A percentile compares a stretch with the other conserved stretches of the same genome.
Evolutionary conservation across 2,888 invertebrate genomes (phyloP).

Genomic region (Lissonota sp.): DNA sequence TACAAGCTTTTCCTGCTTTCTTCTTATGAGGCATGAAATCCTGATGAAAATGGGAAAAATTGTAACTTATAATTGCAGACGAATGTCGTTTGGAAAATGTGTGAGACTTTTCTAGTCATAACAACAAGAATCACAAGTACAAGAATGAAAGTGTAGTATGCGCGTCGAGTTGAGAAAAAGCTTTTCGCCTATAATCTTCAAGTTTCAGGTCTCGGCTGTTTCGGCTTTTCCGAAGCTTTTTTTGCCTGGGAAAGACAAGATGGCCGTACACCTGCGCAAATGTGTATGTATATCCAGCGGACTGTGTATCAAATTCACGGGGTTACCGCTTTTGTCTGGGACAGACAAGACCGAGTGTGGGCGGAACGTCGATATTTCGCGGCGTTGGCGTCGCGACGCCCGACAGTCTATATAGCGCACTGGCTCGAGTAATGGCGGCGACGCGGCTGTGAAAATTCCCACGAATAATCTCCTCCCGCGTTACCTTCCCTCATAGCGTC

Average conservation of each 20-base stretch:
- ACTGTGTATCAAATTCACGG: conserved; percentile 65
- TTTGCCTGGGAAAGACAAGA: conserved; percentile 73
- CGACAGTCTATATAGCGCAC: conserved; percentile 52
- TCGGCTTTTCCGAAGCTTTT: conserved; percentile 50
- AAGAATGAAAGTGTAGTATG: too few relatives aligned
- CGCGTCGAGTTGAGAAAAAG: too few relatives aligned
- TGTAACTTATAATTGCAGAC: too few relatives aligned
- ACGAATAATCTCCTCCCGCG: conserved; percentile 66
- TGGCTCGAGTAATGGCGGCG: conserved; percentile 78
- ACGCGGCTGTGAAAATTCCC: conserved; percentile 80
- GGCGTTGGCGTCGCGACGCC: conserved; percentile 81
- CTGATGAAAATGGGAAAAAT: too few relatives aligned
- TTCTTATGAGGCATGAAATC: too few relatives aligned
- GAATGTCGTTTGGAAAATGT: too few relatives aligned
- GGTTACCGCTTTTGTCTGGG: conserved; percentile 58
- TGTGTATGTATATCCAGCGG: conserved; percentile 37
- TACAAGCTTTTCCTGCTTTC: too few relatives aligned
- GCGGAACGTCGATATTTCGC: conserved; percentile 81
- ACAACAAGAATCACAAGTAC: too few relatives aligned
- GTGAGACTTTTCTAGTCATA: too few relatives aligned
- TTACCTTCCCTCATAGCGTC: conserved; percentile 8
- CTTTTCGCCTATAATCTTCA: conserved; percentile 2
- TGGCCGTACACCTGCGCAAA: conserved; percentile 71
- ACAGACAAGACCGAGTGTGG: conserved; percentile 71
- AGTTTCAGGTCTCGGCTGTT: conserved; percentile 22